These are phyloP conservation scores for Alitta virens DNA, from an alignment of 2,888 invertebrate species.

Conservation along the genomic window DNA sequence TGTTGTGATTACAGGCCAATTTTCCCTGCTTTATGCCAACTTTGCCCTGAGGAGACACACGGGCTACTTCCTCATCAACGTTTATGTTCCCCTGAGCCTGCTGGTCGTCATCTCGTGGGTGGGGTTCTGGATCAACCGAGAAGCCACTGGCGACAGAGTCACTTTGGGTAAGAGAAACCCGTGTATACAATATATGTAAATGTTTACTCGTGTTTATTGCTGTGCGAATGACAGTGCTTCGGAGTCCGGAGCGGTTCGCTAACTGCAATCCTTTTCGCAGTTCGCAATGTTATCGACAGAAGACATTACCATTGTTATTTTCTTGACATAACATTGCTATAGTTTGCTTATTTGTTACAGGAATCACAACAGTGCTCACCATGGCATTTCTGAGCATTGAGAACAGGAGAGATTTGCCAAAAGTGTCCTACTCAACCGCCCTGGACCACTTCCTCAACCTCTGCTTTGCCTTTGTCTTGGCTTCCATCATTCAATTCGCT, in stretches of 20 bases:
- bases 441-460: slow-evolving; percentile 80
- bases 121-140: slow-evolving; percentile 94
- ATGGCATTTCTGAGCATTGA: slow-evolving; percentile 81
- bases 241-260: too few relatives aligned
- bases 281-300: too few relatives aligned
- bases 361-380: slow-evolving; percentile 79
- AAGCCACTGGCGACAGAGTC: slow-evolving; percentile 88
- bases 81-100: slow-evolving; percentile 89
- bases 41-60: slow-evolving; percentile 89
- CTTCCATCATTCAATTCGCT: slow-evolving; percentile 67
- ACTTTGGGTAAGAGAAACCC: slow-evolving; percentile 67
- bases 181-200: slow-evolving; percentile 4
- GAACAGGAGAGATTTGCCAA: slow-evolving; percentile 77
- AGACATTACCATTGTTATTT: too few relatives aligned
- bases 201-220: too few relatives aligned
- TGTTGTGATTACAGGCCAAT: background rate
- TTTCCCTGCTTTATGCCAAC: slow-evolving; percentile 83
- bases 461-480: slow-evolving; percentile 71
- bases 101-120: slow-evolving; percentile 95
- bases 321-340: too few relatives aligned
- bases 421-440: slow-evolving; percentile 83
- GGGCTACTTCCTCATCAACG: slow-evolving; percentile 92
- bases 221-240: too few relatives aligned
- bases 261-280: too few relatives aligned
- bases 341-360: slow-evolving; percentile 50